phyloP scores from a whole-genome alignment of 2,888 invertebrate species.

The Crepidodera aurea region DNA sequence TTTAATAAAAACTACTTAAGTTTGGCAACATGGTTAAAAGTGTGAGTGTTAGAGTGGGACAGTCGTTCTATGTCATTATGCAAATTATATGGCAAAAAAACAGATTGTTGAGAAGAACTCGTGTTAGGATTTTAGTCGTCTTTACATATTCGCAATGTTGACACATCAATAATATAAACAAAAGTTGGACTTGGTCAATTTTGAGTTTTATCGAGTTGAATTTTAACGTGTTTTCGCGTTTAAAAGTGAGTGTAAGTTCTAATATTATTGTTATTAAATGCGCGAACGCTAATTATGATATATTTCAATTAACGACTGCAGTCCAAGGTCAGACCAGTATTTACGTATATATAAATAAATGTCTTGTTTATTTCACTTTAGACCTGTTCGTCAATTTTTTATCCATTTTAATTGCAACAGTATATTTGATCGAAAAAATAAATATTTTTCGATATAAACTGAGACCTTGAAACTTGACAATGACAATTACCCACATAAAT shows the following conservation, averaged over 20 bases:
- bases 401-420: background rate
- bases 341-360: background rate
- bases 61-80: slow-evolving; percentile 41
- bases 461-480: slow-evolving; percentile 16
- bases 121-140: slow-evolving; percentile 41
- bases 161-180: slow-evolving; percentile 33
- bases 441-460: background rate
- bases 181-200: too few relatives aligned
- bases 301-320: slow-evolving; percentile 16
- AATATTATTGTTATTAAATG: slow-evolving; percentile 23
- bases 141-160: slow-evolving; percentile 39
- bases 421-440: too few relatives aligned
- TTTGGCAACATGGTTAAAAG: slow-evolving; percentile 29
- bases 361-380: background rate
- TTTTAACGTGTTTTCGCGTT: slow-evolving; percentile 18
- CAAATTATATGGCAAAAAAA: slow-evolving; percentile 42
- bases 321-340: slow-evolving; percentile 26
- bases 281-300: slow-evolving; percentile 16
- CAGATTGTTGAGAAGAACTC: slow-evolving; percentile 40
- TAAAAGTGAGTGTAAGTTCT: slow-evolving; percentile 44
- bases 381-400: background rate
- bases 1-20: background rate
- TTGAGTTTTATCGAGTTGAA: background rate
- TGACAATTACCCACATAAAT: slow-evolving; percentile 20
- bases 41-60: slow-evolving; percentile 38